phyloP scores from a whole-genome alignment of 2,113 vertebrate genomes.

The Oenanthe melanoleuca region DNA sequence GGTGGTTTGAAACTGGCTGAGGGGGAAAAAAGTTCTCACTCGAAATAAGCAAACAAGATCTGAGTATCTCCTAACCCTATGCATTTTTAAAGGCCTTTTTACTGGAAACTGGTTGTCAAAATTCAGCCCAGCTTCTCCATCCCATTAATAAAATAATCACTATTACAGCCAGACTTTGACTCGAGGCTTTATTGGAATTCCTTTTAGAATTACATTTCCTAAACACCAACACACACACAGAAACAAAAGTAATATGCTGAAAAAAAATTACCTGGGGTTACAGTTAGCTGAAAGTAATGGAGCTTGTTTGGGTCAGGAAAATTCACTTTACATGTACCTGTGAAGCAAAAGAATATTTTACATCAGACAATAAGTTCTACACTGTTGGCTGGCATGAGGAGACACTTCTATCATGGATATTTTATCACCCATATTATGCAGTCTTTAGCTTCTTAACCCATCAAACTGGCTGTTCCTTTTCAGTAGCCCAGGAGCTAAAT shows the following conservation, averaged over 20 bases:
- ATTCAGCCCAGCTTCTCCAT: not conserved
- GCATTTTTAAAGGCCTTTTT: not conserved
- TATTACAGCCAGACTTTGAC: not conserved
- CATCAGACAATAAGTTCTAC: not conserved
- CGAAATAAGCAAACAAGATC: not conserved
- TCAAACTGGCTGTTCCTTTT: not conserved
- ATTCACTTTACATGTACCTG: slow-evolving; percentile 94
- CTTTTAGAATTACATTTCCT: not conserved
- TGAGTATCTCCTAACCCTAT: not conserved
- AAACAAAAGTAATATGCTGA: not conserved
- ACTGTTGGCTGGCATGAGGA: not conserved
- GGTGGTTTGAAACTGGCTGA: not conserved
- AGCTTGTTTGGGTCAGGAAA: slow-evolving; percentile 95
- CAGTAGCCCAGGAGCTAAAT: not conserved
- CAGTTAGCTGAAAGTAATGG: slow-evolving; percentile 91
- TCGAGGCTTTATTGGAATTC: not conserved
- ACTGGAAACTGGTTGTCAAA: not conserved
- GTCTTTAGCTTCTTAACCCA: not conserved
- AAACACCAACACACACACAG: not conserved
- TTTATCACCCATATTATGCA: not conserved
- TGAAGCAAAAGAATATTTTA: slow-evolving; percentile 24
- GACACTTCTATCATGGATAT: fast-evolving
- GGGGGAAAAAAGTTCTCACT: not conserved
- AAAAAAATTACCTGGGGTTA: slow-evolving; percentile 88
- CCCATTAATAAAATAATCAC: not conserved